Conservation (phyloP, 2,888 invertebrate genomes). For the Tetragonula carbonaria region DNA sequence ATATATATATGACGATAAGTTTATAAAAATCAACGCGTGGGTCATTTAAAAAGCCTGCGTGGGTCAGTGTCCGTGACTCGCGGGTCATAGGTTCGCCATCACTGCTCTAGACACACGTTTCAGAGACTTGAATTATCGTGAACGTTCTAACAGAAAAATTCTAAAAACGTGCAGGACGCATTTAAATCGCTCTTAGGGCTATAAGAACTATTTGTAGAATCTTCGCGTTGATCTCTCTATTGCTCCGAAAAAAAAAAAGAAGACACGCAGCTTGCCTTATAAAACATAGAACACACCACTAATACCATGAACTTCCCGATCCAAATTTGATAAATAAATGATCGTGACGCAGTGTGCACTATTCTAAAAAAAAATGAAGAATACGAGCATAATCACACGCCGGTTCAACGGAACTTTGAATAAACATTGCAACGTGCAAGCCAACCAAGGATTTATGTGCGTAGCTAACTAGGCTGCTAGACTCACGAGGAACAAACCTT, state of each 20-base stretch:
- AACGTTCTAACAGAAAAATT: not conserved
- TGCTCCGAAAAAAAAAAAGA: not conserved
- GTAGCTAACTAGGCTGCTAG: not conserved
- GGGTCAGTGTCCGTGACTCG: too few relatives aligned
- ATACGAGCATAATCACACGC: not conserved
- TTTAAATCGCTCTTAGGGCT: slow-evolving; percentile 8
- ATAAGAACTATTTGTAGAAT: not conserved
- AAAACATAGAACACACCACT: not conserved
- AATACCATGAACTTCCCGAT: not conserved
- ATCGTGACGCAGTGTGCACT: too few relatives aligned
- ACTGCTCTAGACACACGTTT: not conserved
- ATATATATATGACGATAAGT: too few relatives aligned
- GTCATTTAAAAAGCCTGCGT: too few relatives aligned
- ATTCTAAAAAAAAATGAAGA: not conserved
- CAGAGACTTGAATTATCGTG: too few relatives aligned
- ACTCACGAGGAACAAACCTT: not conserved
- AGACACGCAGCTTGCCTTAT: too few relatives aligned
- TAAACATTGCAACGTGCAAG: not conserved
- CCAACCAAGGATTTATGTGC: slow-evolving; percentile 4
- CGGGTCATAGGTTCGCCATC: too few relatives aligned
- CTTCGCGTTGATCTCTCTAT: slow-evolving; percentile 10
- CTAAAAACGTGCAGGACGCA: not conserved
- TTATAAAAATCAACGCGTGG: too few relatives aligned
- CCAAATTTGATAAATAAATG: not conserved
- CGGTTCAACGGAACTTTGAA: slow-evolving; percentile 27